Evolutionary conservation across 2,113 vertebrate species (phyloP), one percentile per base, ranked within the genome.

Genomic region (Pangasianodon hypophthalmus): DNA sequence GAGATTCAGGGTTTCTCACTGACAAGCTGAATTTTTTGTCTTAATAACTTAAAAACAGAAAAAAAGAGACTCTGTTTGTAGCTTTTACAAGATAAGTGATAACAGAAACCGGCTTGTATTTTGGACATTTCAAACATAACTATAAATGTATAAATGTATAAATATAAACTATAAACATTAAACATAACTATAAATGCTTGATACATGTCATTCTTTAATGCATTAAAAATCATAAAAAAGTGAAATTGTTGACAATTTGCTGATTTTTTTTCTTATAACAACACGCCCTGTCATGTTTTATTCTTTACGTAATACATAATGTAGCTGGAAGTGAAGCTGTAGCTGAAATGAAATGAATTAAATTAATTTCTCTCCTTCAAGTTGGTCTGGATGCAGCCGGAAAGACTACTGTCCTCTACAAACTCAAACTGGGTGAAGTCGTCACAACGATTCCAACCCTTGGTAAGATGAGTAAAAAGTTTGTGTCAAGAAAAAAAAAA

Each of bases 331-430:
- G 13, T 54, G 52, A 54, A 54, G 13, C 52, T 54, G 52, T 54
- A 2, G 2, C 52, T 54, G 52, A 54, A 62, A 19, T 85, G 11
- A 85, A 64, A 62, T 85, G 0, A 46, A 64, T 29, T 2, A 64
- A 26, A 11, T 60, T 1, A 21, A 32, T 52, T 52, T 54, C 19
- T 75, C 29, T 29, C 19, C 21, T 64, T 6, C 3, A 26, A 90
- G 96, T 97, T 26, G 96, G 97, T 83, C 94, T 97, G 85, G 97
- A 97, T 90, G 96, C 96, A 44, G 96, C 96, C 60, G 97, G 96
- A 75, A 97, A 97, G 92, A 97, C 96, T 37, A 97, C 97, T 58
- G 96, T 97, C 90, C 92, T 97, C 44, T 97, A 97, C 93, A 97
- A 97, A 88, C 91, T 97, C 88, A 97, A 97, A 93, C 93, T 97